Base-by-base conservation (phyloP, 2,113 vertebrate genomes). In the Oxygymnocypris stewartii region DNA sequence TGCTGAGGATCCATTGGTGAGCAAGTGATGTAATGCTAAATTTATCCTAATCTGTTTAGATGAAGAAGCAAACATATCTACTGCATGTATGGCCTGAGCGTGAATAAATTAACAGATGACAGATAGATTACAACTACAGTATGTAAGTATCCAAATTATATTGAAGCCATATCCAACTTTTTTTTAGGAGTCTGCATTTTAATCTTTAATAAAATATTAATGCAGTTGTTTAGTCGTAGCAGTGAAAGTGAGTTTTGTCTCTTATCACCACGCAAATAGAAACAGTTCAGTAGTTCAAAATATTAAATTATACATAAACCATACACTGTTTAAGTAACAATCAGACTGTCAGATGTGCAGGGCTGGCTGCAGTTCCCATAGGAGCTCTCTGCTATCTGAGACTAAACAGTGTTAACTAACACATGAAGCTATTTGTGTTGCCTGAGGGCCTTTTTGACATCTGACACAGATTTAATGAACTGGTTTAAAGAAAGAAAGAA, bases 361-460 rank as follows among this genome's bases (percentile, higher is more conserved):
- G 12, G 37, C 57, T 61, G 57, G 37, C 79, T 44, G 79, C 8
- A 25, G 8, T 44, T 82, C 79, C 59, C 79, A 18, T 20, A 67
- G 57, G 79, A 82, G 14, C n/a, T 28, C 40, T 81, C 14, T 5
- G 4, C 31, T 65, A 16, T 81, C 20, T 65, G n/a, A 81, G 59
- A 47, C 79, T 82, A 47, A 65, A 65, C 79, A 67, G n/a, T 47
- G 40, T 47, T 82, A 82, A 67, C 79, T 28, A 81, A 13, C 79
- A 65, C 40, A 81, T 20, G 37, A 65, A 81, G 42, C 8, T 20
- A 18, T 47, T 65, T n/a, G 4, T 65, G 13, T 28, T 82, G n/a
- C 61, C 40, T 2, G 23, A 28, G 59, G 59, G 40, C 7, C 1
- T 47, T 65, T n/a, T 79, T 47, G 28, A 76, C 8, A 67, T 12